phyloP scores from a whole-genome alignment of 2,113 vertebrate species.

The Dipodomys ordii region DNA sequence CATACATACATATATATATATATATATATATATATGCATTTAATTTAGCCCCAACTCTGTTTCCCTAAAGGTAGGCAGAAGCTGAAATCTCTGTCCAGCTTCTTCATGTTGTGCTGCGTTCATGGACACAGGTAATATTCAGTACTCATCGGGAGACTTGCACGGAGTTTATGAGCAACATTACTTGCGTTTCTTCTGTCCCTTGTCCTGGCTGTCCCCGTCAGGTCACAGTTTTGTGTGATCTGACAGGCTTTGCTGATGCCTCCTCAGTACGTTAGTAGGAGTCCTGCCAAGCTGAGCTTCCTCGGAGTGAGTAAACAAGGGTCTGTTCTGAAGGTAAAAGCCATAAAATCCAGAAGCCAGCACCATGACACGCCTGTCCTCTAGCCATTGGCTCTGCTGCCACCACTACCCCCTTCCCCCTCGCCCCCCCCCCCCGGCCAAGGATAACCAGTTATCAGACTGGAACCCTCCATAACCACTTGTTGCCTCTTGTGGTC shows the following conservation, averaged over 20 bases:
- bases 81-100: neutral
- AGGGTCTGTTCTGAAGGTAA: neutral
- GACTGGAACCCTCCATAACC: neutral
- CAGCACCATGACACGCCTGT: neutral
- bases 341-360: neutral
- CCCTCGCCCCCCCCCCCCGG: too few species aligned
- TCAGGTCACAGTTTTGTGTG: neutral
- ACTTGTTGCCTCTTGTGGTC: neutral
- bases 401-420: neutral
- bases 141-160: neutral
- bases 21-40: neutral
- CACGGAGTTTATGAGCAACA: neutral
- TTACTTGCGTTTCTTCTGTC: neutral
- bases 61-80: neutral
- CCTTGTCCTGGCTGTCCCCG: accelerated
- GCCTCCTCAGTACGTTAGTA: neutral
- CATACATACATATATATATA: neutral
- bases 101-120: neutral
- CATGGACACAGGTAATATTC: neutral
- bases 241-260: neutral
- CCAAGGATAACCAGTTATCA: neutral
- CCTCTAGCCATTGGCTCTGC: neutral
- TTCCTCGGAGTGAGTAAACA: neutral
- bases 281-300: neutral
- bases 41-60: neutral